A percentile compares a stretch with the other conserved stretches of the same genome.
These are phyloP conservation scores for Oikopleura albicans DNA, from an alignment of 23 tunicate species.

Conservation along the genomic window DNA sequence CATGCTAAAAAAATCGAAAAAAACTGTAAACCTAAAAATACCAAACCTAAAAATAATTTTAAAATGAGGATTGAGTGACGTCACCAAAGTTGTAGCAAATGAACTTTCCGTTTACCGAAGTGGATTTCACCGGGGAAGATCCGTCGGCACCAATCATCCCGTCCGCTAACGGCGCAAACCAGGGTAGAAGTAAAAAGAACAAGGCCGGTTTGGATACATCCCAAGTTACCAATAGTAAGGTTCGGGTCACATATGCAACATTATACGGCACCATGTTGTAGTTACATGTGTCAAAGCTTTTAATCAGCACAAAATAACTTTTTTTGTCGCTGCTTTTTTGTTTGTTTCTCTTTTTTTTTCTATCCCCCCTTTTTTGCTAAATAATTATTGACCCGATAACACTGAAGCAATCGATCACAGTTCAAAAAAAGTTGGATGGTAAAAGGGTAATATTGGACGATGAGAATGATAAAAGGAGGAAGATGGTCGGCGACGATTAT, in stretches of 20 bases:
- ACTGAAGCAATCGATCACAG: constrained; percentile 3
- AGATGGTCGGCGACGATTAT: constrained; percentile 9
- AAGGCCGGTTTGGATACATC: background rate
- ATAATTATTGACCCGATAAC: background rate
- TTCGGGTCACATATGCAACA: too few species aligned
- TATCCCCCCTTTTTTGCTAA: too few species aligned
- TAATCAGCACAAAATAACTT: too few species aligned
- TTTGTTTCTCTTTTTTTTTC: too few species aligned
- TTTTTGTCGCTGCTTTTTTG: too few species aligned
- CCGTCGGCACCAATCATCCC: constrained; percentile 15
- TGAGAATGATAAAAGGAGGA: background rate
- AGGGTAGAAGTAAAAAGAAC: background rate
- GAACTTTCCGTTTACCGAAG: constrained; percentile 13
- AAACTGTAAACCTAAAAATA: too few species aligned
- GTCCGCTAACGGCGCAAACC: background rate
- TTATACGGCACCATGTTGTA: too few species aligned
- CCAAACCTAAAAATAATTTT: too few species aligned
- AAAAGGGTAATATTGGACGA: background rate
- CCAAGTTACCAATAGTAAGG: background rate
- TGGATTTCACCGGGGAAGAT: background rate
- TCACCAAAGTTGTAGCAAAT: constrained; percentile 14
- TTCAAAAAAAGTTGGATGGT: background rate
- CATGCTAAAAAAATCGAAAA: too few species aligned
- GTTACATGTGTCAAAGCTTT: too few species aligned
- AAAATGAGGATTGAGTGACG: too few species aligned